These are phyloP conservation scores for Lutraria rhynchaena DNA, from an alignment of 1,140 invertebrate genomes.

Conservation along the genomic window DNA sequence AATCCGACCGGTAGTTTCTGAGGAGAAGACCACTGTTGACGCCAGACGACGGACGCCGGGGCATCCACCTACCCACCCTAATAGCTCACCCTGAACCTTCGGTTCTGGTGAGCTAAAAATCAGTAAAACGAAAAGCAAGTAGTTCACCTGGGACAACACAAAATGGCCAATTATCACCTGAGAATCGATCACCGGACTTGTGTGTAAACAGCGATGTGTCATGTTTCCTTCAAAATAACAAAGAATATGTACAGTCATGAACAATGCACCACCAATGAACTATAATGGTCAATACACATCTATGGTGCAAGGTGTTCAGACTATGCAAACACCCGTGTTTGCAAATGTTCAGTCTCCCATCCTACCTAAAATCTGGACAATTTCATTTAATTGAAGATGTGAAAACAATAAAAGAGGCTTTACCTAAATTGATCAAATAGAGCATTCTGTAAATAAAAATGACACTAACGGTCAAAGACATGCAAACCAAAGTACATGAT, in stretches of 20 bases:
- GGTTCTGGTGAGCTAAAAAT: too few species aligned
- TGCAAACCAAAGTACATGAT: neutral
- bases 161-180: neutral
- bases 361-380: neutral
- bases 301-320: neutral
- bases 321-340: neutral
- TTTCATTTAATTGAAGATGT: neutral
- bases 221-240: neutral
- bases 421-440: slow-evolving; percentile 4
- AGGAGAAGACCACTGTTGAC: too few species aligned
- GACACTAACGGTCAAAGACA: neutral
- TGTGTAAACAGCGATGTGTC: neutral
- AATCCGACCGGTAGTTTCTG: too few species aligned
- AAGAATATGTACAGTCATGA: neutral
- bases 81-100: too few species aligned
- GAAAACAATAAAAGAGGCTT: neutral
- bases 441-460: neutral
- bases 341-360: neutral
- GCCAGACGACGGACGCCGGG: too few species aligned
- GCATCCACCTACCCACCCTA: too few species aligned
- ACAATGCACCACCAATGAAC: neutral
- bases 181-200: neutral
- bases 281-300: neutral
- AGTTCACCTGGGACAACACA: neutral
- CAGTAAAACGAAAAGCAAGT: neutral